Percentiles rank a stretch among this genome's conserved stretches.
These are phyloP conservation scores for Istiophorus platypterus DNA, from an alignment of 2,113 vertebrate genomes.

Conservation along the genomic window DNA sequence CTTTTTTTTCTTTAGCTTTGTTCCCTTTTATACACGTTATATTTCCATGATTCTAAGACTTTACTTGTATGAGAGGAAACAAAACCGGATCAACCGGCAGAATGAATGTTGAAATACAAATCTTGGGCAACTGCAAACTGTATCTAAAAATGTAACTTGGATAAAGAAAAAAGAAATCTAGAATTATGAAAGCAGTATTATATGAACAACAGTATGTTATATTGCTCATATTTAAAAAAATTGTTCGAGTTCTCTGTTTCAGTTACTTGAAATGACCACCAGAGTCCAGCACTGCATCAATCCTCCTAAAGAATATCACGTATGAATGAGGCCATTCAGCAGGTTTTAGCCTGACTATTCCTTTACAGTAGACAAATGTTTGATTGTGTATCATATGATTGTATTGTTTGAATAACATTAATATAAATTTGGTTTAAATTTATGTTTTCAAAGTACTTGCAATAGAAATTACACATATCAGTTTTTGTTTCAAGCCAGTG, in stretches of 20 bases:
- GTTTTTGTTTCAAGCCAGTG: background rate
- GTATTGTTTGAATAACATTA: background rate
- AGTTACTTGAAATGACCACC: constrained; percentile 57
- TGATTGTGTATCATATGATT: background rate
- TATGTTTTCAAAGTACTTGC: background rate
- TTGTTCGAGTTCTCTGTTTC: background rate
- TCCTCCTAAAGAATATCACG: background rate
- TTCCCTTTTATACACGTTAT: background rate
- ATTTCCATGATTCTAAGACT: too few relatives aligned
- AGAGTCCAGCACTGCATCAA: constrained; percentile 63
- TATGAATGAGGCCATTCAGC: background rate
- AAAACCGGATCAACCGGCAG: background rate
- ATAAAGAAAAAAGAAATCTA: background rate
- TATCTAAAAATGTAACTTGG: background rate
- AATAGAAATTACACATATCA: background rate
- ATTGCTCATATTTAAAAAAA: background rate
- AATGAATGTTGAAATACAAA: background rate
- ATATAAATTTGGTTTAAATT: background rate
- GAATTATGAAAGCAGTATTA: too few relatives aligned
- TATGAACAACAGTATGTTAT: background rate
- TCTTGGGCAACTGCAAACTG: background rate
- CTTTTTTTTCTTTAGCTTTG: too few relatives aligned
- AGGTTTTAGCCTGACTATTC: background rate
- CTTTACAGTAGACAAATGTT: background rate
- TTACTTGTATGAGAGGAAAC: background rate